These are phyloP conservation scores for Tachysurus vachellii DNA, from an alignment of 2,113 vertebrate genomes.

Conservation along the genomic window DNA sequence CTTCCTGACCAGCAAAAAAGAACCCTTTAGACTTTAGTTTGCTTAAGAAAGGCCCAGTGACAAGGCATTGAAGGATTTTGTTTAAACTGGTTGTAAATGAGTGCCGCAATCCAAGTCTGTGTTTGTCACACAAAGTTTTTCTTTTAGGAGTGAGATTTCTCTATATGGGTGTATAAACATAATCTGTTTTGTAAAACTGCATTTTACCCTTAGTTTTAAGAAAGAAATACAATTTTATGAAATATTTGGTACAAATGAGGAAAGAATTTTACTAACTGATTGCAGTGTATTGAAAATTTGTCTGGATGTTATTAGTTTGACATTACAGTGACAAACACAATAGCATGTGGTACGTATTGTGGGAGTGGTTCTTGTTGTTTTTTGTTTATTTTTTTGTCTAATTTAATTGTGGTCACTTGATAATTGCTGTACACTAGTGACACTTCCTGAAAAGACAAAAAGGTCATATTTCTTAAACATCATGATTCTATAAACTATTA, in stretches of 20 bases:
- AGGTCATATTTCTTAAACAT: no score
- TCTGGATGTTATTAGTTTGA: background rate
- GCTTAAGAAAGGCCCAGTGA: background rate
- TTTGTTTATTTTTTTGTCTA: constrained; percentile 4
- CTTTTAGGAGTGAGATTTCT: background rate
- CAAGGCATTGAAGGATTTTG: background rate
- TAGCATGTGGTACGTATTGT: background rate
- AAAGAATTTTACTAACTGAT: background rate
- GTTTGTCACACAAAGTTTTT: background rate
- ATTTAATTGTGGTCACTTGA: constrained; percentile 25
- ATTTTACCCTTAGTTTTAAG: background rate
- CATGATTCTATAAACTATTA: no score
- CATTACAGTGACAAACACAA: background rate
- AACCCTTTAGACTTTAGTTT: constrained; percentile 17
- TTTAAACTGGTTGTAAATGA: constrained; percentile 4
- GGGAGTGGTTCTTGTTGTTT: background rate
- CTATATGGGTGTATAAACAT: background rate
- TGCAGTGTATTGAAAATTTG: background rate
- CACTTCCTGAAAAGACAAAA: constrained; percentile 21
- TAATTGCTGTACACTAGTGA: constrained; percentile 21
- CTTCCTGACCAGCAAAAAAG: constrained; percentile 19
- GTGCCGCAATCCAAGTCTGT: no score
- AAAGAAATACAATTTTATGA: background rate
- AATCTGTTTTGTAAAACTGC: no score
- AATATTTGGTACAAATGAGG: background rate